These are phyloP conservation scores for Cheilosia variabilis DNA, from an alignment of 2,888 invertebrate species.

Conservation along the genomic window DNA sequence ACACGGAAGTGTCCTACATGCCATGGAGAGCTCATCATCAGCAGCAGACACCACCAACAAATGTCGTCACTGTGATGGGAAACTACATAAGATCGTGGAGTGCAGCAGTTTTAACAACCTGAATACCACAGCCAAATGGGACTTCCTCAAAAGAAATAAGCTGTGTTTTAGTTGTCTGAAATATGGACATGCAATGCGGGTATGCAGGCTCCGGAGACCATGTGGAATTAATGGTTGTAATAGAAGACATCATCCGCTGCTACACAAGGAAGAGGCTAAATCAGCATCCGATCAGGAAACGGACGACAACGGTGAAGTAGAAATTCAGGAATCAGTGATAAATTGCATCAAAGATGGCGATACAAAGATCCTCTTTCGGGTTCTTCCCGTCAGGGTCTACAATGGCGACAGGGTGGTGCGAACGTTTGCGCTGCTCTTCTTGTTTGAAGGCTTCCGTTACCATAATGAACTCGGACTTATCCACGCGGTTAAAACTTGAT, in stretches of 20 bases:
- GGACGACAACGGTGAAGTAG: background rate
- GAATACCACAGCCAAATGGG: constrained; percentile 4
- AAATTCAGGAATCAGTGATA: constrained; percentile 8
- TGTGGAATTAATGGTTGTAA: constrained; percentile 18
- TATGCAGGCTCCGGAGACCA: constrained; percentile 5
- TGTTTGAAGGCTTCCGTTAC: constrained; percentile 60
- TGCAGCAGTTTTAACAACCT: constrained; percentile 17
- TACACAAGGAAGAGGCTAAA: constrained; percentile 21
- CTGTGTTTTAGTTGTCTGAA: constrained; percentile 12
- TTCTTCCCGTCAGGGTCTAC: constrained; percentile 57
- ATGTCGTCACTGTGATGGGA: constrained; percentile 11
- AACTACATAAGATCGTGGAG: constrained; percentile 1
- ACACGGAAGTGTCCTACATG: constrained; percentile 1
- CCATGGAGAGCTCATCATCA: background rate
- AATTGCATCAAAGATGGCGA: constrained; percentile 2
- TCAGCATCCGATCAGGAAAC: background rate
- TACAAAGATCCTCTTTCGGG: constrained; percentile 32
- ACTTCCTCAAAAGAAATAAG: constrained; percentile 7
- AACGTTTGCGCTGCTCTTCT: constrained; percentile 29
- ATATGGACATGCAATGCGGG: constrained; percentile 1
- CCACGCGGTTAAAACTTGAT: constrained; percentile 29
- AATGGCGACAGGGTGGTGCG: background rate
- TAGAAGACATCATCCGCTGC: constrained; percentile 9
- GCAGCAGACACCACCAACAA: background rate
- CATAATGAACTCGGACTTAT: constrained; percentile 43